Evolutionary conservation across 2,797 vertebrate genomes (phyloP).

Genomic region (Amblyraja radiata): DNA sequence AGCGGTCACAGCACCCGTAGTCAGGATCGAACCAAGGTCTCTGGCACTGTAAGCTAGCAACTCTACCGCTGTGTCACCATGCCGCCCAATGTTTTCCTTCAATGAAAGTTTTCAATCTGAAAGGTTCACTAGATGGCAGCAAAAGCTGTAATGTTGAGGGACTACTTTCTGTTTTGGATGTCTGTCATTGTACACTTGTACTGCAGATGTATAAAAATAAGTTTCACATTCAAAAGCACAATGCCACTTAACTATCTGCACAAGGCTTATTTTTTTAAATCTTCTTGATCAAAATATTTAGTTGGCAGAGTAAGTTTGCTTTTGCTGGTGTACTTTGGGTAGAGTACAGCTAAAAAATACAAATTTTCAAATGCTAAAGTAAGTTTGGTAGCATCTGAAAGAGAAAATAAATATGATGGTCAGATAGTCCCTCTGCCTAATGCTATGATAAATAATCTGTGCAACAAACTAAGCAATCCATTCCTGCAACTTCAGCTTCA

Average conservation of each 20-base stretch:
- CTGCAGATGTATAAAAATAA: background rate
- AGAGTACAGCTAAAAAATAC: background rate
- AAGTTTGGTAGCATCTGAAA: background rate
- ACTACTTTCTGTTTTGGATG: background rate
- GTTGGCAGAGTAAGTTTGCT: background rate
- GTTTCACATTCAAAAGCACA: too few relatives aligned
- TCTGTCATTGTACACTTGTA: background rate
- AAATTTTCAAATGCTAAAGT: background rate
- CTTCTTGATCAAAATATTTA: background rate
- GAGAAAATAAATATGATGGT: background rate
- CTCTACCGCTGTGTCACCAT: too few relatives aligned
- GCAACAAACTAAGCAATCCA: background rate
- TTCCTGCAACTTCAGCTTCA: background rate
- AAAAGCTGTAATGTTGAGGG: background rate
- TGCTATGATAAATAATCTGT: background rate
- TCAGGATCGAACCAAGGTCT: too few relatives aligned
- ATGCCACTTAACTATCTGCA: background rate
- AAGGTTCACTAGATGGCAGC: conserved; percentile 27
- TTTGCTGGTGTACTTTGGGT: background rate
- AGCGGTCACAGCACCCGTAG: too few relatives aligned
- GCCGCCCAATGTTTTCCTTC: background rate
- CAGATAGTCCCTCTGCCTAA: background rate
- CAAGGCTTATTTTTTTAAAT: background rate
- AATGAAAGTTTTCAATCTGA: background rate
- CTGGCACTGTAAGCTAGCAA: too few relatives aligned